Conservation (phyloP, 1,140 invertebrate species). For the Hycleus cichorii region DNA sequence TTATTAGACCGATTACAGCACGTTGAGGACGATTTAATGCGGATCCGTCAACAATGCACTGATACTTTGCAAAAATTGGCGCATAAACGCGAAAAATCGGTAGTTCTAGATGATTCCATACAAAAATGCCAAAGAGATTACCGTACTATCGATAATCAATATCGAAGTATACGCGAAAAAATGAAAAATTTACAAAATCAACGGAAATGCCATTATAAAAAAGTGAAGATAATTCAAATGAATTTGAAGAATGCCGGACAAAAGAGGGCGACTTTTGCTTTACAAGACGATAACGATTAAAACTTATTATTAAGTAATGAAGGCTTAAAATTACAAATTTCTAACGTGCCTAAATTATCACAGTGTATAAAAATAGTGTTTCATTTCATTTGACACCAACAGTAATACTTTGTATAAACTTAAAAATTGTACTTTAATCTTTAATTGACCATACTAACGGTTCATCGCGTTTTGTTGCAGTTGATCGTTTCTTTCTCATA, state of each 20-base stretch:
- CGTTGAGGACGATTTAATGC: neutral
- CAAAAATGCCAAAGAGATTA: neutral
- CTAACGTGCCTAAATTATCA: conserved; percentile 5
- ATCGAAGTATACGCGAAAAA: conserved; percentile 1
- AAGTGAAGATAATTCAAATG: neutral
- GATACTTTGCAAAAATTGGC: conserved; percentile 2
- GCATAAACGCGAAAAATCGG: conserved; percentile 3
- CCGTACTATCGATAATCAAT: neutral
- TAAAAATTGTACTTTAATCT: conserved; percentile 7
- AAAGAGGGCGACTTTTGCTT: too few species aligned
- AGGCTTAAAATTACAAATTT: conserved; percentile 1
- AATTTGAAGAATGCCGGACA: too few species aligned
- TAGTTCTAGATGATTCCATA: neutral
- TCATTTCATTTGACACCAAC: neutral
- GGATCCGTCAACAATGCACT: neutral
- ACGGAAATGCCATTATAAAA: neutral
- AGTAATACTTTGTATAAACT: neutral
- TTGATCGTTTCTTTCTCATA: conserved; percentile 37
- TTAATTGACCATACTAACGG: conserved; percentile 32
- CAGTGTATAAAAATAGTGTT: neutral
- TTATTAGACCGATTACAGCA: neutral
- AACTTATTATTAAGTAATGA: conserved; percentile 2
- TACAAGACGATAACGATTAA: neutral
- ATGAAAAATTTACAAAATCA: neutral
- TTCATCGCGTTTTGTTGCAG: conserved; percentile 35